phyloP scores from a whole-genome alignment of 1,140 invertebrate species.

The Atta colombica region DNA sequence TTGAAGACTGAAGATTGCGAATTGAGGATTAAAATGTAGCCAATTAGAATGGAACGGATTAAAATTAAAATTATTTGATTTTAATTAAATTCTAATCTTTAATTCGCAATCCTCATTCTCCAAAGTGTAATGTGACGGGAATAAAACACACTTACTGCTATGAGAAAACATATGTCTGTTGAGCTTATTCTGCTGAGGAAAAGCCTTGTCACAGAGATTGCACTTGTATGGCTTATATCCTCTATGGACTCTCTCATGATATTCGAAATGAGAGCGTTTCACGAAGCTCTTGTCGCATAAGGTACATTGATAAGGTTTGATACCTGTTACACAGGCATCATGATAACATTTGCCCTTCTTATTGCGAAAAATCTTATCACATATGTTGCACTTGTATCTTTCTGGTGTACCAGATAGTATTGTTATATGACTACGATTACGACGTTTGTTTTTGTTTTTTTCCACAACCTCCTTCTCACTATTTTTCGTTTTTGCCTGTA shows the following conservation, averaged over 20 bases:
- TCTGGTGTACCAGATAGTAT: constrained; percentile 78
- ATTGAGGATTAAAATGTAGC: too few species aligned
- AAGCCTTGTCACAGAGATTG: constrained; percentile 88
- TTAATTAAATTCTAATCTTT: too few species aligned
- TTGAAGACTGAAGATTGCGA: too few species aligned
- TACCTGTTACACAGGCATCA: constrained; percentile 80
- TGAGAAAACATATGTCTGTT: constrained; percentile 92
- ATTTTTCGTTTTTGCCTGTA: neutral
- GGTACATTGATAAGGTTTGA: constrained; percentile 81
- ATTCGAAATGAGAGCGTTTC: constrained; percentile 84
- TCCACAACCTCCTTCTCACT: constrained; percentile 38
- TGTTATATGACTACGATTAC: constrained; percentile 81
- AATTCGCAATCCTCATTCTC: too few species aligned
- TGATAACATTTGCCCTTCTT: constrained; percentile 83
- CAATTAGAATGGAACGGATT: too few species aligned
- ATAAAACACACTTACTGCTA: constrained; percentile 73
- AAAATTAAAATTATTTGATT: too few species aligned
- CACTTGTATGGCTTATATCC: constrained; percentile 93
- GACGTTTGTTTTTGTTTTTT: constrained; percentile 60
- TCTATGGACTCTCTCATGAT: constrained; percentile 90
- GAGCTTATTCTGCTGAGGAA: constrained; percentile 87
- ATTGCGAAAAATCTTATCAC: constrained; percentile 81
- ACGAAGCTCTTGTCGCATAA: constrained; percentile 82
- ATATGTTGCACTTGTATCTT: constrained; percentile 81
- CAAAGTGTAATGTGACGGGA: too few species aligned